phyloP scores from a whole-genome alignment of 2,888 invertebrate genomes.

The Caenorhabditis virilis region DNA sequence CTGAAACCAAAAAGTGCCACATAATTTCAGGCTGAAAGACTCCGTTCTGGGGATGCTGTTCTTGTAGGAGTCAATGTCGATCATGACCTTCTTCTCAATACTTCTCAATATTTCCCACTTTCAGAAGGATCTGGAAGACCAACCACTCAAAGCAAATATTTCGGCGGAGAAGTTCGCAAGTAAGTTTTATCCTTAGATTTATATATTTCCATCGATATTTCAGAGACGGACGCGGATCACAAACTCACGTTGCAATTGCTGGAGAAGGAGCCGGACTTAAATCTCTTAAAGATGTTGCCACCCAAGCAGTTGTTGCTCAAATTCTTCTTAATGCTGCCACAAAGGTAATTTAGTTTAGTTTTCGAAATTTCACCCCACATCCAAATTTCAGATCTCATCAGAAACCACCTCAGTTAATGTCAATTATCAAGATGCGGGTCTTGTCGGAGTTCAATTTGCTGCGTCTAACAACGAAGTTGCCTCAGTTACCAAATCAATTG shows the following conservation, averaged over 20 bases:
- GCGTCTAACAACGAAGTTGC: slow-evolving; percentile 18
- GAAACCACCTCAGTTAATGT: slow-evolving; percentile 54
- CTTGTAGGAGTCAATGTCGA: slow-evolving; percentile 83
- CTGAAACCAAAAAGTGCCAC: too few species aligned
- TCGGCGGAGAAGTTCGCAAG: slow-evolving; percentile 54
- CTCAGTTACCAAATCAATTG: slow-evolving; percentile 20
- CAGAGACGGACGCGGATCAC: slow-evolving; percentile 18
- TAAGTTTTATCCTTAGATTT: too few species aligned
- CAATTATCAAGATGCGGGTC: slow-evolving; percentile 54
- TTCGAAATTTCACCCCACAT: too few species aligned
- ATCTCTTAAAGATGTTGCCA: slow-evolving; percentile 56
- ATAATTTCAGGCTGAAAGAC: slow-evolving; percentile 32
- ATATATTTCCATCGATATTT: too few species aligned
- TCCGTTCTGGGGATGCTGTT: slow-evolving; percentile 74
- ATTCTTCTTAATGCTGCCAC: slow-evolving; percentile 50
- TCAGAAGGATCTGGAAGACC: slow-evolving; percentile 53
- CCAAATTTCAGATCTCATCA: too few species aligned
- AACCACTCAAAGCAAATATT: slow-evolving; percentile 44
- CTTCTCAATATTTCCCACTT: slow-evolving; percentile 49
- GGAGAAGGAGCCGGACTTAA: slow-evolving; percentile 57
- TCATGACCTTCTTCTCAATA: slow-evolving; percentile 75
- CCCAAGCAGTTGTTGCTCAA: slow-evolving; percentile 56
- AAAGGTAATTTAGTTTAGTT: too few species aligned
- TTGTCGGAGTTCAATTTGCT: slow-evolving; percentile 44
- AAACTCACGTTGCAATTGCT: slow-evolving; percentile 59